These are phyloP conservation scores for Galeopterus variegatus DNA, from an alignment of 2,113 vertebrate genomes.

Conservation along the genomic window DNA sequence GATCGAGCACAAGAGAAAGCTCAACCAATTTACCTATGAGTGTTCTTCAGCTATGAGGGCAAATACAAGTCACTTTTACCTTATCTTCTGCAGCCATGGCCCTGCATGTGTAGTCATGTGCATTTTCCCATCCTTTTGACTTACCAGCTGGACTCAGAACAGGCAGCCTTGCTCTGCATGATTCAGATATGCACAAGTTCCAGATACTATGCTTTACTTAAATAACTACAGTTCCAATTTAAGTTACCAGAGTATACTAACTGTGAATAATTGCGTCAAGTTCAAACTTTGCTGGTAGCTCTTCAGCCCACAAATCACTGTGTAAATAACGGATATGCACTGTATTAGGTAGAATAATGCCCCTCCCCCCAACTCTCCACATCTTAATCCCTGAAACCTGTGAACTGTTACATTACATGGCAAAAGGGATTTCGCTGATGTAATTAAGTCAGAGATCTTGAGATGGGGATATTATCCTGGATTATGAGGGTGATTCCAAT, in stretches of 20 bases:
- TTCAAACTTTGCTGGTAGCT: constrained; percentile 5
- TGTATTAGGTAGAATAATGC: constrained; percentile 1
- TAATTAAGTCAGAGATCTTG: not conserved
- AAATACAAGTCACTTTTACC: not conserved
- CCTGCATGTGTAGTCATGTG: not conserved
- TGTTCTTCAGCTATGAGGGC: not conserved
- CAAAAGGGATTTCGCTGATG: not conserved
- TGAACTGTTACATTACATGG: not conserved
- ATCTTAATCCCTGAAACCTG: not conserved
- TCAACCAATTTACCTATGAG: not conserved
- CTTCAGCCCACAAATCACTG: not conserved
- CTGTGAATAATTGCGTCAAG: not conserved
- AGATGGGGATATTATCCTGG: not conserved
- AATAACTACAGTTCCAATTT: constrained; percentile 5
- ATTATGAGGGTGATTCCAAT: not conserved
- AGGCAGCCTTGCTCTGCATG: not conserved
- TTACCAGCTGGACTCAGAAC: not conserved
- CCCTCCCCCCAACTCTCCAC: not conserved
- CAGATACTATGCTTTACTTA: constrained; percentile 3
- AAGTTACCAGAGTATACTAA: not conserved
- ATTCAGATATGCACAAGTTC: constrained; percentile 17
- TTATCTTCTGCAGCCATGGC: not conserved
- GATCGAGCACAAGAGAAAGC: not conserved
- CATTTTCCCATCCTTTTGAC: constrained; percentile 1
- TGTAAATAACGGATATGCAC: not conserved